A percentile compares a stretch with the other conserved stretches of the same genome.
Evolutionary conservation across 64 coral and sea anemone genomes (phyloP).

Genomic region (Dendronephthya gigantea): DNA sequence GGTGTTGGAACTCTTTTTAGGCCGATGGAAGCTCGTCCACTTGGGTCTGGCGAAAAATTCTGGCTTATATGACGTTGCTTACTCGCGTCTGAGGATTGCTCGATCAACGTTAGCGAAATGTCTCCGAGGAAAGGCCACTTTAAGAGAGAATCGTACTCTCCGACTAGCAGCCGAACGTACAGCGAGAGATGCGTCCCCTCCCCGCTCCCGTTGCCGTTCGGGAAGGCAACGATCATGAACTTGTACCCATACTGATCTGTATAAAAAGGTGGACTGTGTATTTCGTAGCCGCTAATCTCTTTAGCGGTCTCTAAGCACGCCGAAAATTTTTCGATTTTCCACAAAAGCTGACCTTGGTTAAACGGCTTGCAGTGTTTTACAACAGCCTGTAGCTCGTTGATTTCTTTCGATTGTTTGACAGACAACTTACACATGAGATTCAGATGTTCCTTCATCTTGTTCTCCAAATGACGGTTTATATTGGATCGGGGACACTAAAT

Average conservation of each 20-base stretch:
- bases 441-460: conserved; percentile 58
- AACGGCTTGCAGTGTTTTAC: conserved; percentile 90
- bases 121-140: conserved; percentile 94
- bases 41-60: conserved; percentile 88
- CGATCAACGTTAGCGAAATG: conserved; percentile 69
- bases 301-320: conserved; percentile 51
- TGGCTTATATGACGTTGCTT: conserved; percentile 82
- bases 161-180: conserved; percentile 78
- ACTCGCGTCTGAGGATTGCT: conserved; percentile 62
- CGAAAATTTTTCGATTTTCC: conserved; percentile 34
- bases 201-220: conserved; percentile 88
- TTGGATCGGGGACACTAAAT: conserved; percentile 63
- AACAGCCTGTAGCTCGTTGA: conserved; percentile 58
- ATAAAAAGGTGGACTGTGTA: conserved; percentile 86
- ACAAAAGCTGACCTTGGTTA: conserved; percentile 78
- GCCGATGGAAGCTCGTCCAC: conserved; percentile 93
- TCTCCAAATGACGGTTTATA: conserved; percentile 65
- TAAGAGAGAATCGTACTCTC: conserved; percentile 74
- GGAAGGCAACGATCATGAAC: conserved; percentile 91
- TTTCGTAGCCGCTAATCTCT: conserved; percentile 51
- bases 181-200: conserved; percentile 97
- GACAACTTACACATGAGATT: conserved; percentile 74
- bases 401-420: conserved; percentile 65
- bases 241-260: conserved; percentile 90
- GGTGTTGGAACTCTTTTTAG: conserved; percentile 60